Conservation (phyloP, 2,797 vertebrate species). For the Darevskia nairensis region DNA sequence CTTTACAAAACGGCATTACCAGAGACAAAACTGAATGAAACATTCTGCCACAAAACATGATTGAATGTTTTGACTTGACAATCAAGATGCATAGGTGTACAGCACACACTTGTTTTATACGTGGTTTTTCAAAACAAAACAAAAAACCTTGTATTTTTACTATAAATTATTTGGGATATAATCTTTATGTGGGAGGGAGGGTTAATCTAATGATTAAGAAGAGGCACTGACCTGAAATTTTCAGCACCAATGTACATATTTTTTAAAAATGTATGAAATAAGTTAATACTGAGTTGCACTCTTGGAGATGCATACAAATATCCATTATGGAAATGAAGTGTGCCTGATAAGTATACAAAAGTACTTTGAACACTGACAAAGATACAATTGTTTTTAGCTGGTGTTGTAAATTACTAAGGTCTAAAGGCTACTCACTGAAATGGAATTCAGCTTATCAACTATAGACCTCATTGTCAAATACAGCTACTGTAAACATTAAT, state of each 20-base stretch:
- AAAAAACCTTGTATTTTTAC: slow-evolving; percentile 76
- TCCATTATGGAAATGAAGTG: slow-evolving; percentile 60
- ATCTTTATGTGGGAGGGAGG: slow-evolving; percentile 50
- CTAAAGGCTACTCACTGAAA: slow-evolving; percentile 40
- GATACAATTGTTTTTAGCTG: slow-evolving; percentile 54
- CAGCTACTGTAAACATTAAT: slow-evolving; percentile 55
- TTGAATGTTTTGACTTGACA: slow-evolving; percentile 72
- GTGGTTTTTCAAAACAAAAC: slow-evolving; percentile 74
- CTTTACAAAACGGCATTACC: slow-evolving; percentile 77
- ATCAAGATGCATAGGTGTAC: slow-evolving; percentile 73
- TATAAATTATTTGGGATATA: slow-evolving; percentile 76
- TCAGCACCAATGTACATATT: slow-evolving; percentile 38
- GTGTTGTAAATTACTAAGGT: slow-evolving; percentile 24
- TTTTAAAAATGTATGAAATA: slow-evolving; percentile 9
- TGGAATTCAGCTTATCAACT: slow-evolving; percentile 37
- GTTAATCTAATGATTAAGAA: slow-evolving; percentile 47
- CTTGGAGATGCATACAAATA: slow-evolving; percentile 55
- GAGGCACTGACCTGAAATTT: slow-evolving; percentile 23
- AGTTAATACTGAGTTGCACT: slow-evolving; percentile 48
- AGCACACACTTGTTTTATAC: slow-evolving; percentile 62
- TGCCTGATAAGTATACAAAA: slow-evolving; percentile 76
- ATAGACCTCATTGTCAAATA: slow-evolving; percentile 51
- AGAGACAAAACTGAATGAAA: slow-evolving; percentile 76
- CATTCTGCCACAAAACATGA: neutral
- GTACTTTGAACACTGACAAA: slow-evolving; percentile 74